Conservation (phyloP, 2,888 invertebrate species). For the Seira sanloemensis region DNA sequence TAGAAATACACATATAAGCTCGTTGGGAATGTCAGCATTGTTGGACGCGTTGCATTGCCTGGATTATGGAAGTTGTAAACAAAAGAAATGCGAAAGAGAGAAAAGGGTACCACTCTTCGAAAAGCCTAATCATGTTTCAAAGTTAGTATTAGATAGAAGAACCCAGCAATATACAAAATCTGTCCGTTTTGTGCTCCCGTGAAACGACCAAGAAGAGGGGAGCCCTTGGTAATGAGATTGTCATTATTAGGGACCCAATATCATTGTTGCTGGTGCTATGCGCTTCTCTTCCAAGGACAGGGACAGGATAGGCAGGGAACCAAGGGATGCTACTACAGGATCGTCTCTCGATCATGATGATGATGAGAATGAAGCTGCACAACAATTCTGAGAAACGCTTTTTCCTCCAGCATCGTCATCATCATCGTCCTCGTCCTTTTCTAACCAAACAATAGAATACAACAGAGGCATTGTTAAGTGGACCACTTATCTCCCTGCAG, state of each 20-base stretch:
- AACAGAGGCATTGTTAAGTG: conserved; percentile 27
- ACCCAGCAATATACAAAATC: background rate
- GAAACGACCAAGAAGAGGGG: conserved; percentile 20
- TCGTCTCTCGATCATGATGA: conserved; percentile 11
- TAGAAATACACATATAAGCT: too few species aligned
- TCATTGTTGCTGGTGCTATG: conserved; percentile 40
- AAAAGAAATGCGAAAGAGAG: too few species aligned
- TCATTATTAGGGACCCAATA: background rate
- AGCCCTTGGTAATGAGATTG: conserved; percentile 54
- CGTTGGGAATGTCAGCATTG: background rate
- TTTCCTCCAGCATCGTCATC: conserved; percentile 21
- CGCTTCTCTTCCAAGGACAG: conserved; percentile 47
- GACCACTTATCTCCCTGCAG: background rate
- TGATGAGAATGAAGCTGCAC: conserved; percentile 16
- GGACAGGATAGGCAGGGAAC: conserved; percentile 45
- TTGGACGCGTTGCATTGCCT: background rate
- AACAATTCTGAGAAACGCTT: conserved; percentile 50
- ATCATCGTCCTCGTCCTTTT: conserved; percentile 17
- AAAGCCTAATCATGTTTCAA: background rate
- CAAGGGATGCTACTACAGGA: conserved; percentile 38
- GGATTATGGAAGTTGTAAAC: background rate
- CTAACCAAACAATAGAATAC: conserved; percentile 44
- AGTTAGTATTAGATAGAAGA: background rate
- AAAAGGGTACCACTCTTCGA: background rate
- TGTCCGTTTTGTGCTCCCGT: background rate